These are phyloP conservation scores for Barypeithes pellucidus DNA, from an alignment of 2,888 invertebrate genomes.

Conservation along the genomic window DNA sequence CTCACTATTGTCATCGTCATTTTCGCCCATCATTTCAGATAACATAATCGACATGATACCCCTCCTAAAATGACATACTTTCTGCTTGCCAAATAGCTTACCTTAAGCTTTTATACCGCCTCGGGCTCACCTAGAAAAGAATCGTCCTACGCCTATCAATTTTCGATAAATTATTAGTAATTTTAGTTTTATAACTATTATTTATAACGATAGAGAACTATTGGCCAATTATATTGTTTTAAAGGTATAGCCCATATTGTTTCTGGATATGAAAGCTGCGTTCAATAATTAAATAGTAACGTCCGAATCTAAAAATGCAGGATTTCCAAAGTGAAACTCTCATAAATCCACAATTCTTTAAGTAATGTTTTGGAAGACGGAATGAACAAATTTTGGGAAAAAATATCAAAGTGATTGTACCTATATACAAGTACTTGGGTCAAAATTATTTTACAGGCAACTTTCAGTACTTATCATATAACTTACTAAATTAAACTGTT, in stretches of 20 bases:
- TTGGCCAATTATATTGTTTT: conserved; percentile 41
- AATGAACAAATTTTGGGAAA: too few relatives aligned
- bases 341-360: too few relatives aligned
- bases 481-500: too few relatives aligned
- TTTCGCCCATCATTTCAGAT: conserved; percentile 74
- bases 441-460: too few relatives aligned
- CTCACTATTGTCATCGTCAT: conserved; percentile 87
- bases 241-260: conserved; percentile 10
- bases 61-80: conserved; percentile 45
- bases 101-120: conserved; percentile 48
- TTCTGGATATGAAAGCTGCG: not conserved
- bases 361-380: too few relatives aligned
- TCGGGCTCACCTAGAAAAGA: conserved; percentile 43
- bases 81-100: conserved; percentile 30
- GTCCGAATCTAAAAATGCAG: too few relatives aligned
- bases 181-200: conserved; percentile 45
- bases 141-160: conserved; percentile 53
- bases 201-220: conserved; percentile 27
- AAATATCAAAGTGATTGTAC: too few relatives aligned
- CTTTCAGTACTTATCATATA: too few relatives aligned
- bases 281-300: not conserved
- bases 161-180: conserved; percentile 57
- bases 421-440: too few relatives aligned
- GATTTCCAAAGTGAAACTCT: too few relatives aligned
- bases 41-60: conserved; percentile 63